These are phyloP conservation scores for Acronicta aceris DNA, from an alignment of 2,888 invertebrate species.

Conservation along the genomic window DNA sequence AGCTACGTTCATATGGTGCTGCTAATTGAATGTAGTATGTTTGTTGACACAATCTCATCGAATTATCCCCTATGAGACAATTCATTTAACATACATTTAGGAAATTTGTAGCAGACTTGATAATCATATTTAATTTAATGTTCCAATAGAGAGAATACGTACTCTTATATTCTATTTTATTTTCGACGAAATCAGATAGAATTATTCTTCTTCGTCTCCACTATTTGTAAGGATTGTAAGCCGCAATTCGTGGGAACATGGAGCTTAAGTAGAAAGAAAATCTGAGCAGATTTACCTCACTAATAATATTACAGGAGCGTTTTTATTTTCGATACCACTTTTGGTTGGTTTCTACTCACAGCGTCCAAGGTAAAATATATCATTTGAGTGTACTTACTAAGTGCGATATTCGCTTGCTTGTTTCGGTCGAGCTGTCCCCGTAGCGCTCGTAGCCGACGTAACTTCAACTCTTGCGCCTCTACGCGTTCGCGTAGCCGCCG, in stretches of 20 bases:
- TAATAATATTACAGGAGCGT: conserved; percentile 14
- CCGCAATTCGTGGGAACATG: conserved; percentile 23
- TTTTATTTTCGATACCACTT: conserved; percentile 8
- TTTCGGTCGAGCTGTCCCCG: conserved; percentile 98
- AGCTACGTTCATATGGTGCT: conserved; percentile 23
- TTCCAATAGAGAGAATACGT: neutral
- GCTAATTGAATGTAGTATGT: conserved; percentile 37
- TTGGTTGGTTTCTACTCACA: neutral
- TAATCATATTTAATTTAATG: neutral
- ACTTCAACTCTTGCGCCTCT: conserved; percentile 98
- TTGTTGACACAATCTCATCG: conserved; percentile 44
- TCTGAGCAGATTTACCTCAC: conserved; percentile 21
- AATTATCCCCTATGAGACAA: conserved; percentile 35
- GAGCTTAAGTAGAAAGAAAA: conserved; percentile 31
- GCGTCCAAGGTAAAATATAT: conserved; percentile 5
- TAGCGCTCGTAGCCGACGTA: conserved; percentile 96
- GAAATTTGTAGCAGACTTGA: conserved; percentile 22
- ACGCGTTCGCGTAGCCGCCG: conserved; percentile 96
- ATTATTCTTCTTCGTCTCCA: conserved; percentile 9
- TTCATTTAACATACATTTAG: conserved; percentile 33
- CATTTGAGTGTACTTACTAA: conserved; percentile 92
- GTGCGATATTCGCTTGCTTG: conserved; percentile 96
- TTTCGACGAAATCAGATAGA: conserved; percentile 4
- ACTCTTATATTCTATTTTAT: conserved; percentile 9
- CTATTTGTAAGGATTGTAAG: conserved; percentile 32